Evolutionary conservation across 2,797 vertebrate species (phyloP).

Genomic region (Spatula clypeata): DNA sequence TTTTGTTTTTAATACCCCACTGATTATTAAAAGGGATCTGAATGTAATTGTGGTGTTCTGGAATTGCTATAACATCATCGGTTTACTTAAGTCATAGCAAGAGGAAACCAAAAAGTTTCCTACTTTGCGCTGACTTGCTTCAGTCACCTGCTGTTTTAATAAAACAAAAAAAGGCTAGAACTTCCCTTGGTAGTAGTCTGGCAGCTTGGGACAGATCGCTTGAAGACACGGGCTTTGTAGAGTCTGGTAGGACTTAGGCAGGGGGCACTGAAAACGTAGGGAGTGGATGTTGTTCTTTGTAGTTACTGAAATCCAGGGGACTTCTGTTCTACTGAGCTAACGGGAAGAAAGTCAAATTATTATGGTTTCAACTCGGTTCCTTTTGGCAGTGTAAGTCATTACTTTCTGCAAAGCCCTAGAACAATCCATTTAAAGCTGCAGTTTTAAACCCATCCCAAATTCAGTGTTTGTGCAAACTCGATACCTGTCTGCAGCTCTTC

Average conservation of each 20-base stretch:
- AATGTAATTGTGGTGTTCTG: not conserved
- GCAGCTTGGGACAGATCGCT: not conserved
- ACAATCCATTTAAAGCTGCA: not conserved
- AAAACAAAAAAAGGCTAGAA: not conserved
- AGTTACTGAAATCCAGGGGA: slow-evolving; percentile 15
- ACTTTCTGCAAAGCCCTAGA: not conserved
- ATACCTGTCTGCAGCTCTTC: not conserved
- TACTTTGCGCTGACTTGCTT: not conserved
- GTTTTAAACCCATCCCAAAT: not conserved
- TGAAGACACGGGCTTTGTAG: not conserved
- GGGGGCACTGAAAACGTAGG: not conserved
- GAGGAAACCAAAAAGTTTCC: slow-evolving; percentile 4
- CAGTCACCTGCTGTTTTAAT: not conserved
- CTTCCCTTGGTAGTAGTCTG: not conserved
- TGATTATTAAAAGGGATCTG: not conserved
- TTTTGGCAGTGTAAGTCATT: not conserved
- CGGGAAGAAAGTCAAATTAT: not conserved
- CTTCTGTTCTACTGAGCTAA: not conserved
- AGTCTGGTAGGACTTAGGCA: not conserved
- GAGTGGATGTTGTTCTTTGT: slow-evolving; percentile 17
- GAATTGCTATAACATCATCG: not conserved
- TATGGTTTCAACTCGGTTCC: not conserved
- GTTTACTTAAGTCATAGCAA: not conserved
- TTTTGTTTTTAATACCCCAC: not conserved
- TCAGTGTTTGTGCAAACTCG: accelerated